phyloP scores from a whole-genome alignment of 2,113 vertebrate genomes.

The Cnemophilus loriae region DNA sequence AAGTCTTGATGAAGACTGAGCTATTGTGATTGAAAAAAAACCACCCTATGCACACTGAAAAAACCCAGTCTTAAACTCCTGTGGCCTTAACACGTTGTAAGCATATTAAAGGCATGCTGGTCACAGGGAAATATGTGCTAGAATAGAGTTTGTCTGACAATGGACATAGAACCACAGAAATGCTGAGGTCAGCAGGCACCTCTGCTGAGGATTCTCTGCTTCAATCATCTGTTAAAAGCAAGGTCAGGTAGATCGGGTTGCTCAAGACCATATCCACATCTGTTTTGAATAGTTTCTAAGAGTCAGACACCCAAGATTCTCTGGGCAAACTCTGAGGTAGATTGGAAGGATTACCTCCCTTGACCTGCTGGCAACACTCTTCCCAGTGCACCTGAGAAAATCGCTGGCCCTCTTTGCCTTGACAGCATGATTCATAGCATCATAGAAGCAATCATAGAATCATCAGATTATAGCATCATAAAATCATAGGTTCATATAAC shows the following conservation, averaged over 20 bases:
- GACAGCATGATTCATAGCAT: neutral
- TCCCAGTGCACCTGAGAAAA: neutral
- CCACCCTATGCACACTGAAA: neutral
- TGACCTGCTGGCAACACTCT: neutral
- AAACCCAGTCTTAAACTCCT: rapidly evolving
- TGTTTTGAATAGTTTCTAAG: neutral
- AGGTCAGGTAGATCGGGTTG: neutral
- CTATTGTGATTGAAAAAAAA: neutral
- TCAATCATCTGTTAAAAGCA: neutral
- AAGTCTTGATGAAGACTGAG: neutral
- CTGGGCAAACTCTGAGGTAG: neutral
- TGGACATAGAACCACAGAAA: neutral
- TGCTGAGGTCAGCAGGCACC: neutral
- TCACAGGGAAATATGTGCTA: neutral
- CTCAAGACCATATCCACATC: neutral
- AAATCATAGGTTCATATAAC: neutral
- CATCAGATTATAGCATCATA: neutral
- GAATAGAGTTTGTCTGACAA: neutral
- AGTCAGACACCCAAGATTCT: neutral
- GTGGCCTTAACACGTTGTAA: neutral
- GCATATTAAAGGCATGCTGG: neutral
- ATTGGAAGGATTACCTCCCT: neutral
- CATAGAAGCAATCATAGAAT: neutral
- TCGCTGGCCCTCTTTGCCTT: neutral
- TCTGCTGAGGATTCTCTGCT: neutral